A percentile compares a stretch with the other conserved stretches of the same genome.
Conservation (phyloP, 2,113 vertebrate species). For the Neogobius melanostomus region DNA sequence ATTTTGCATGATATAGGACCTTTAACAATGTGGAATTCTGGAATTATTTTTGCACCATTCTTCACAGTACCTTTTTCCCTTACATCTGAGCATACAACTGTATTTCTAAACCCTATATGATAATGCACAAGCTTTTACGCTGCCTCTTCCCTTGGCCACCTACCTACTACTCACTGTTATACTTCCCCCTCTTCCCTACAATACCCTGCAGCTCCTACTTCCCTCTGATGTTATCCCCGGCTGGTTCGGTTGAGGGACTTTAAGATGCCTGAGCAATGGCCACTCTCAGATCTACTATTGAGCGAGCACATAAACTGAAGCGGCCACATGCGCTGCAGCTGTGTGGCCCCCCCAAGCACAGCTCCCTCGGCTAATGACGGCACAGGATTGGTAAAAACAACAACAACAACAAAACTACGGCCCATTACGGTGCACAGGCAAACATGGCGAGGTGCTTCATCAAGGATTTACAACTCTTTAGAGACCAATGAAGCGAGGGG, state of each 20-base stretch:
- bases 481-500: conserved; percentile 15
- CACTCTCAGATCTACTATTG: conserved; percentile 32
- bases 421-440: conserved; percentile 34
- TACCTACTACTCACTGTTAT: conserved; percentile 12
- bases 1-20: too few relatives aligned
- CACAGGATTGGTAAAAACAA: conserved; percentile 30
- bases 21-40: too few relatives aligned
- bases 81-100: background rate
- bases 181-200: background rate
- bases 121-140: conserved; percentile 23
- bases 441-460: conserved; percentile 38
- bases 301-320: conserved; percentile 21
- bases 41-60: background rate
- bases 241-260: conserved; percentile 11
- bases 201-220: conserved; percentile 8
- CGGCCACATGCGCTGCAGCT: conserved; percentile 7
- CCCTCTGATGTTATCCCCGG: conserved; percentile 27
- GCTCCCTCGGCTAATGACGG: conserved; percentile 44
- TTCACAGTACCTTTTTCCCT: background rate
- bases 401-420: conserved; percentile 36
- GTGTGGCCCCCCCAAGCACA: conserved; percentile 3
- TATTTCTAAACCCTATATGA: conserved; percentile 15
- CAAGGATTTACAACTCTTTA: conserved; percentile 36
- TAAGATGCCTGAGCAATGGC: conserved; percentile 55
- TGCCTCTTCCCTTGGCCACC: background rate